A percentile compares a stretch with the other conserved stretches of the same genome.
These are phyloP conservation scores for Tromatobia lineatoria DNA, from an alignment of 2,888 invertebrate genomes.

Conservation along the genomic window DNA sequence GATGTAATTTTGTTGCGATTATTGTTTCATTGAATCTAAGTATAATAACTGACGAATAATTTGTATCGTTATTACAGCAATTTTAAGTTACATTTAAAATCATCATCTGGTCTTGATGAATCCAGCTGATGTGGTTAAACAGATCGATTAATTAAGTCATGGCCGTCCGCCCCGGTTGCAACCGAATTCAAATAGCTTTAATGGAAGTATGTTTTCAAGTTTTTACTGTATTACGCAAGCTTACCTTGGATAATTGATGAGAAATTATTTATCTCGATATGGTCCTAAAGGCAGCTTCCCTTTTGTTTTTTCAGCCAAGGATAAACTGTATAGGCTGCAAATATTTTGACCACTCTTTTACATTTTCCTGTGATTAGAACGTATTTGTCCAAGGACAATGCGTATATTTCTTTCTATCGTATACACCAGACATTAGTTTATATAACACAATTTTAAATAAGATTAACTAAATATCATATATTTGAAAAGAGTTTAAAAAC, in stretches of 20 bases:
- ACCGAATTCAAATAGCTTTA: constrained; percentile 51
- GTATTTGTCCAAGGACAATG: neutral
- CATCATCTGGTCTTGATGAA: constrained; percentile 34
- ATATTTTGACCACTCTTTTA: constrained; percentile 43
- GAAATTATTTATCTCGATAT: constrained; percentile 32
- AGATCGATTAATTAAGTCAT: constrained; percentile 36
- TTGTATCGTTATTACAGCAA: neutral
- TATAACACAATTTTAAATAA: constrained; percentile 34
- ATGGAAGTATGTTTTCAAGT: constrained; percentile 42
- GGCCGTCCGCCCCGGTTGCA: constrained; percentile 34
- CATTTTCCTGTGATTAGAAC: constrained; percentile 42
- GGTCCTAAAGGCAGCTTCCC: constrained; percentile 43
- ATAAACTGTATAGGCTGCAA: constrained; percentile 23
- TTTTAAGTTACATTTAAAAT: constrained; percentile 26
- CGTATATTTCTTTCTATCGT: constrained; percentile 33
- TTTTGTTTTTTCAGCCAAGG: constrained; percentile 21
- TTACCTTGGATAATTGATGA: constrained; percentile 27
- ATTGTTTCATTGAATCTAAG: neutral
- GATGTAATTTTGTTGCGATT: neutral
- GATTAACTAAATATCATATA: constrained; percentile 47
- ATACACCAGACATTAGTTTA: constrained; percentile 31
- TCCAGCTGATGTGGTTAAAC: neutral
- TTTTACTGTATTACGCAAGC: constrained; percentile 49
- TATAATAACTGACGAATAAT: neutral
- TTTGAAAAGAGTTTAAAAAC: constrained; percentile 53